A percentile compares a stretch with the other conserved stretches of the same genome.
These are phyloP conservation scores for Brachynemurus nebulosus DNA, from an alignment of 2,888 invertebrate species.

Conservation along the genomic window DNA sequence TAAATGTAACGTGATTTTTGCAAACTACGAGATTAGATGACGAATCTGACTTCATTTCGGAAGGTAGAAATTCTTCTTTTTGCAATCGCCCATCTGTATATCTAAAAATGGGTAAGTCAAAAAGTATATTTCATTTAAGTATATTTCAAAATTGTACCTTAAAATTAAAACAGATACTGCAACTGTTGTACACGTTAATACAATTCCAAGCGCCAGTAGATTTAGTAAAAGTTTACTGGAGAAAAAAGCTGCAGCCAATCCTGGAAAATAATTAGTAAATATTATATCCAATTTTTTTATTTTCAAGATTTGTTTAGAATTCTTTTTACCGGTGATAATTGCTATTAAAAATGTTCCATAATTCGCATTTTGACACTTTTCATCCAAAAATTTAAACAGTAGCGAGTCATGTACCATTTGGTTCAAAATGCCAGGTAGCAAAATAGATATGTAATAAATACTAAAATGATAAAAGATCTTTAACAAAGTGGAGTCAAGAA, in stretches of 20 bases:
- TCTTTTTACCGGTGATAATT: slow-evolving; percentile 46
- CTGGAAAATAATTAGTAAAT: slow-evolving; percentile 1
- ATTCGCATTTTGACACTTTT: slow-evolving; percentile 64
- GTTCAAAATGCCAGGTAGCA: slow-evolving; percentile 73
- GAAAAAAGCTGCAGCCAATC: slow-evolving; percentile 32
- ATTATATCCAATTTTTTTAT: neutral
- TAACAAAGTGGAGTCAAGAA: no score
- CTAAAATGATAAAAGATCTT: slow-evolving; percentile 37
- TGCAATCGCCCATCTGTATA: slow-evolving; percentile 3
- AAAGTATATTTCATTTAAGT: slow-evolving; percentile 6
- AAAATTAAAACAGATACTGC: slow-evolving; percentile 58
- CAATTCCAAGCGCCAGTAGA: slow-evolving; percentile 68
- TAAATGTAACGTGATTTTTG: slow-evolving; percentile 12
- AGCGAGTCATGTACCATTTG: slow-evolving; percentile 81
- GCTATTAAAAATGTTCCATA: slow-evolving; percentile 64
- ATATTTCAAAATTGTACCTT: slow-evolving; percentile 34
- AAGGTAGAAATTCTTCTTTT: slow-evolving; percentile 1
- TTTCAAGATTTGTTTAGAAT: neutral
- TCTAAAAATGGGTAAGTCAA: neutral
- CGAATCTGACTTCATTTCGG: neutral
- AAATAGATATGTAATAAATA: slow-evolving; percentile 73
- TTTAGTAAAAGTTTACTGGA: slow-evolving; percentile 56
- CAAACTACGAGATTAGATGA: slow-evolving; percentile 4
- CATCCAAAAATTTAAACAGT: slow-evolving; percentile 60
- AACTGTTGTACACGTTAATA: slow-evolving; percentile 61